Evolutionary conservation across 2,113 vertebrate species (phyloP), one percentile per base, ranked within the genome.

Genomic region (Ptilonorhynchus violaceus): DNA sequence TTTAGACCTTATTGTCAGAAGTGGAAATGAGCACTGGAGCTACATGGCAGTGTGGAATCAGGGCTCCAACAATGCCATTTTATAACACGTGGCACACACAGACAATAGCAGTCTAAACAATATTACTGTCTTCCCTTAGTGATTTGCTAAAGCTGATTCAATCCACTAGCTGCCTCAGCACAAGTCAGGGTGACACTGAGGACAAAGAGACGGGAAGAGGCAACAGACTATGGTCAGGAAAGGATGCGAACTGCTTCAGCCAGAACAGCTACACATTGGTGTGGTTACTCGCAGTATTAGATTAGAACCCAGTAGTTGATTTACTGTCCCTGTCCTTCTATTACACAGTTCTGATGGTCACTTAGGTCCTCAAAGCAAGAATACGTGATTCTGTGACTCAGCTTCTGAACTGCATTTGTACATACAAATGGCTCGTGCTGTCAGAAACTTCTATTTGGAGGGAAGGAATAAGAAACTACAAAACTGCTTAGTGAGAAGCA

Each of bases 101-200:
- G 76, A 69, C 68, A 92, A 81, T 19, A 58, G 75, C 53, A 83
- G 19, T 56, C 53, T 66, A 76, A 96, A 83, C 56, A 69, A 35
- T 23, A 44, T 22, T 21, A 30, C 39, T 83, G 46, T 21, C 55
- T 75, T 81, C 64, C 52, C 27, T 85, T 4, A n/a, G 63, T 55
- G 72, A 83, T 70, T 77, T 96, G 84, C 75, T 92, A 62, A 73
- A 95, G 83, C 63, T 90, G 55, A 86, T 73, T 94, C 55, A 91
- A 68, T 27, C 31, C 67, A 70, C 17, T 4, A 58, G 85, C 88
- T 88, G 85, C 50, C 77, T 88, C 79, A 90, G 92, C 91, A 88
- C 66, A 85, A 78, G 39, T 77, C 72, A 92, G 85, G 28, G 72
- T 55, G 63, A 79, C 75, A 83, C 31, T 35, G 75, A 76, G 46